Evolutionary conservation across 2,888 invertebrate genomes (phyloP), one percentile per base, ranked within the genome.

Genomic region (Nebria salina): DNA sequence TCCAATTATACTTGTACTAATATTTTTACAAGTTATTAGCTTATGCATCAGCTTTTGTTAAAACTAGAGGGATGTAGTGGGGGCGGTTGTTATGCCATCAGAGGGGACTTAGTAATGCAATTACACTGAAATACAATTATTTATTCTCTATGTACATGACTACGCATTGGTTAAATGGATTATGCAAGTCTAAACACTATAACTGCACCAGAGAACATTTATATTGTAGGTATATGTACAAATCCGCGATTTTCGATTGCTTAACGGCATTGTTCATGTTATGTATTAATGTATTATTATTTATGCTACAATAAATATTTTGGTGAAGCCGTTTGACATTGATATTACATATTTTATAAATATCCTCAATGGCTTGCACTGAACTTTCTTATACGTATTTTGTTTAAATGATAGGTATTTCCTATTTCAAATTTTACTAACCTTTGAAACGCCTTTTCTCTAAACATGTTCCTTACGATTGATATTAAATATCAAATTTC

Each of bases 11-110:
- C 82, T 82, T 84, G 81, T 82, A 79, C 84, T 79, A 84, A 84
- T 84, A 84, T 83, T 84, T 84, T 84, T 84, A 83, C 84, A 84
- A 84, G 83, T 84, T 84, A 84, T 84, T 84, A 84, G 83, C 83
- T 74, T 78, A 74, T 74, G 74, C 78, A 78, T 77, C 73, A 72
- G 34, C 72, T 34, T 65, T 65, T n/a, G 43, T 9, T 25, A 42
- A 20, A 43, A 25, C 43, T 15, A 65, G 11, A 34, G 34, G 72
- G n/a, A 20, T 43, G 20, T 26, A 64, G 64, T 20, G 72, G 25
- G 43, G 54, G 64, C 25, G 64, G 54, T 26, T 75, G 26, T 15
- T 9, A 72, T 64, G 72, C 42, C 25, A 13, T 41, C 20, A 6
- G 26, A 78, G 83, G 84, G 83, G 84, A 84, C 83, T 84, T 74